These are phyloP conservation scores for Leucophenga montana DNA, from an alignment of 2,888 invertebrate species.

Conservation along the genomic window DNA sequence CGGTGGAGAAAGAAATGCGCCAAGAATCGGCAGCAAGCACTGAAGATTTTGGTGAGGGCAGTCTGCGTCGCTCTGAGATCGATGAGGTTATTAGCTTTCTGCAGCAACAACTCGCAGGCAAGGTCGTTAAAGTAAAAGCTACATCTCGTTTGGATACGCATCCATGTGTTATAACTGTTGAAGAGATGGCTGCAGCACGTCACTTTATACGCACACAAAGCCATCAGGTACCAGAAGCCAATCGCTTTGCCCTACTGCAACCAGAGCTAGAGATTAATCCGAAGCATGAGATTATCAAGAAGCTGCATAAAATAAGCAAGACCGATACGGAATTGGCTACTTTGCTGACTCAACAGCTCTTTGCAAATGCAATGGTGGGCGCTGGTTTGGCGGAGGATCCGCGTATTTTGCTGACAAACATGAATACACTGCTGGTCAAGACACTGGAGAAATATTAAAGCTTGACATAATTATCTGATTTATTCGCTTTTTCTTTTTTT, in stretches of 20 bases:
- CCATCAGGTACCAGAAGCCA: slow-evolving; percentile 86
- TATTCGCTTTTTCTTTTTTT: too few species aligned
- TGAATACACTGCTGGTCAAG: slow-evolving; percentile 89
- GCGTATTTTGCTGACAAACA: slow-evolving; percentile 84
- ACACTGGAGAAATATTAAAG: slow-evolving; percentile 83
- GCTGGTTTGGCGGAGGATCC: slow-evolving; percentile 96
- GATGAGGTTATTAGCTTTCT: slow-evolving; percentile 87
- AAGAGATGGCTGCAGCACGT: slow-evolving; percentile 96
- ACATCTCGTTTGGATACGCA: slow-evolving; percentile 90
- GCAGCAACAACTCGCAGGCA: slow-evolving; percentile 82
- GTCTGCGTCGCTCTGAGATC: slow-evolving; percentile 83
- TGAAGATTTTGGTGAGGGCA: slow-evolving; percentile 78
- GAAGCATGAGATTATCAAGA: slow-evolving; percentile 91
- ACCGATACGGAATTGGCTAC: slow-evolving; percentile 87
- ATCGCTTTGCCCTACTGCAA: slow-evolving; percentile 87
- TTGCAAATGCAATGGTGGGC: slow-evolving; percentile 94
- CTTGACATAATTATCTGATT: too few species aligned
- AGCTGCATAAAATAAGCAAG: slow-evolving; percentile 83
- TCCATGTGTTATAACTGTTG: slow-evolving; percentile 95
- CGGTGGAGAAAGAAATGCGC: slow-evolving; percentile 95
- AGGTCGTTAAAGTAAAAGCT: slow-evolving; percentile 86
- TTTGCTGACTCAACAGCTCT: slow-evolving; percentile 90
- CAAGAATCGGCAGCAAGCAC: slow-evolving; percentile 78
- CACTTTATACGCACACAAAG: slow-evolving; percentile 95
- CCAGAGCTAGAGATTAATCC: slow-evolving; percentile 96